Evolutionary conservation across 1,140 invertebrate species (phyloP), one percentile per base, ranked within the genome.

Genomic region (Formica exsecta): DNA sequence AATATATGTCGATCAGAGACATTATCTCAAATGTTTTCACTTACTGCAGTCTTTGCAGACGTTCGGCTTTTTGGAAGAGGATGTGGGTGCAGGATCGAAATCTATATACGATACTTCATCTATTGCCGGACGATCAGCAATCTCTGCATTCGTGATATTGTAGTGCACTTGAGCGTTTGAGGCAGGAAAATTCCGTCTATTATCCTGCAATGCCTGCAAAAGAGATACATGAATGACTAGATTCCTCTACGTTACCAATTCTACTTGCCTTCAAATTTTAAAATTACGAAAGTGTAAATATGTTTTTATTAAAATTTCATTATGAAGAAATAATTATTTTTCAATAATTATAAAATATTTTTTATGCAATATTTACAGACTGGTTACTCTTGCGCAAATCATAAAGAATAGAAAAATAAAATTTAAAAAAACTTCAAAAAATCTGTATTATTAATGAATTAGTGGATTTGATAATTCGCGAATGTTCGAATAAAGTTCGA

Each of bases 21-120:
- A 70, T 64, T 75, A n/a, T 59, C 61, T 75, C 41, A 22, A 51
- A 38, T 11, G 11, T 32, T 41, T 22, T 77, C 74, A 92, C 65
- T 95, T 93, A 95, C 94, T 94, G 76, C 94, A 95, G 54, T 94
- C 87, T 38, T 86, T 85, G 84, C 94, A 95, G 71, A 92, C 48
- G 32, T 93, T 92, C 4, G 93, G 92, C 19, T 89, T 91, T 74
- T 92, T 91, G 7, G 86, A 86, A 11, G 86, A 73, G 0, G 89
- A 25, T n/a, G 80, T 86, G 19, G 86, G 76, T 2, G 87, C 83
- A 59, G 91, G 89, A 80, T 92, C 91, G 25, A 93, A 93, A 59
- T 94, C 93, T 48, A 92, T 87, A 68, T 92, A 93, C 75, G 89
- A 91, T 38, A 89, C 86, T 65, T 93, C 92, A 7, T 93, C 84